phyloP scores from a whole-genome alignment of 2,113 vertebrate genomes.

The Gavia stellata region DNA sequence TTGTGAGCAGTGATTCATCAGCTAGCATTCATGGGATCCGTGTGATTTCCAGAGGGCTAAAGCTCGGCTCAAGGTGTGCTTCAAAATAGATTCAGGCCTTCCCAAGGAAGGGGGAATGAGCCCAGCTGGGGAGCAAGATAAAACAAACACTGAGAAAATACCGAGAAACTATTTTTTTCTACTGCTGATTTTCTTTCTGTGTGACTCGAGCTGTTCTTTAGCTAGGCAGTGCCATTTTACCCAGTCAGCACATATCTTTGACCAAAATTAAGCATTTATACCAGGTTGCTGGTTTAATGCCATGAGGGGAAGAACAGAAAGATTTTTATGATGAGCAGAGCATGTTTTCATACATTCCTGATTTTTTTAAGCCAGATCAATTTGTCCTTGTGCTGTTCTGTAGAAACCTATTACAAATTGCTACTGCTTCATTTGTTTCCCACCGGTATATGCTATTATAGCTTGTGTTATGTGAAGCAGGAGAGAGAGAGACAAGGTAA shows the following conservation, averaged over 20 bases:
- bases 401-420: background rate
- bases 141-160: background rate
- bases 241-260: background rate
- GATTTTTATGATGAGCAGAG: background rate
- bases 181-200: background rate
- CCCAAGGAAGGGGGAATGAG: background rate
- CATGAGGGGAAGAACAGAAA: background rate
- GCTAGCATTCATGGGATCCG: background rate
- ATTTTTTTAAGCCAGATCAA: background rate
- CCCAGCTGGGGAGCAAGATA: background rate
- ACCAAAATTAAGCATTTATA: background rate
- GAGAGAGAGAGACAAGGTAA: background rate
- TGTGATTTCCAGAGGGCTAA: background rate
- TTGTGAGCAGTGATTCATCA: background rate
- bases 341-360: background rate
- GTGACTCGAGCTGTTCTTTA: background rate
- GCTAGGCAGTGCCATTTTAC: background rate
- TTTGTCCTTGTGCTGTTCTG: background rate
- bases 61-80: rapidly evolving
- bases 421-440: background rate
- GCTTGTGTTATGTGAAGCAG: background rate
- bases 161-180: background rate
- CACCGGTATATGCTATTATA: background rate
- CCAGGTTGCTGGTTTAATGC: background rate
- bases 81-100: background rate